A percentile compares a stretch with the other conserved stretches of the same genome.
These are phyloP conservation scores for Tapera naevia DNA, from an alignment of 2,797 vertebrate species.

Conservation along the genomic window DNA sequence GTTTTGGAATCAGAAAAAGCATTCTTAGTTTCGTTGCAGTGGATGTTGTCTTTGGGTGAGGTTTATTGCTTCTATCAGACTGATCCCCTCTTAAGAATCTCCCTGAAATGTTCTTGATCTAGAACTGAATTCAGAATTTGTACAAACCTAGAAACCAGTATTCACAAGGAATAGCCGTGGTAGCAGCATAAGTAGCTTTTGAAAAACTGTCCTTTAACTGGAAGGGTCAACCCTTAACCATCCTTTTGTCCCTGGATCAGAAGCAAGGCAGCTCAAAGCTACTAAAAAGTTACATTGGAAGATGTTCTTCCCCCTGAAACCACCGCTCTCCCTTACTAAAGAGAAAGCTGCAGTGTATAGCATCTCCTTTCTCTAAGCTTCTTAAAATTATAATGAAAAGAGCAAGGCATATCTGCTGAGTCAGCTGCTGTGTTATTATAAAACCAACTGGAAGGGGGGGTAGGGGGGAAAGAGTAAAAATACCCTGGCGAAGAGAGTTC, in stretches of 20 bases:
- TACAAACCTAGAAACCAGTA: background rate
- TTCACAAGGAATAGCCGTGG: background rate
- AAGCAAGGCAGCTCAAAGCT: background rate
- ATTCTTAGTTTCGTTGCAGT: background rate
- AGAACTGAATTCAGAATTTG: background rate
- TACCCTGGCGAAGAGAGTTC: constrained; percentile 43
- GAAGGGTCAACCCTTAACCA: background rate
- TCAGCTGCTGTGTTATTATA: constrained; percentile 29
- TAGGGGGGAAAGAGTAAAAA: background rate
- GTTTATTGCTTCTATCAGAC: background rate
- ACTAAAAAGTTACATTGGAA: background rate
- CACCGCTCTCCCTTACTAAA: background rate
- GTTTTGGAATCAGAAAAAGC: background rate
- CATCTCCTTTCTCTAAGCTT: background rate
- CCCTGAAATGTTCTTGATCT: background rate
- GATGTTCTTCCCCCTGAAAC: background rate
- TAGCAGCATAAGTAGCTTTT: background rate
- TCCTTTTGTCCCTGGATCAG: background rate
- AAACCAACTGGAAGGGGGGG: background rate
- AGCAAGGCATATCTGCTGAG: background rate
- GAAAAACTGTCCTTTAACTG: background rate
- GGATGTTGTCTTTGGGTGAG: background rate
- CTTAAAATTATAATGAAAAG: background rate
- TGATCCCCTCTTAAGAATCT: background rate
- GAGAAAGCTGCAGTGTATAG: background rate